Evolutionary conservation across 2,797 vertebrate species (phyloP).

Genomic region (Ctenosaura bakeri): DNA sequence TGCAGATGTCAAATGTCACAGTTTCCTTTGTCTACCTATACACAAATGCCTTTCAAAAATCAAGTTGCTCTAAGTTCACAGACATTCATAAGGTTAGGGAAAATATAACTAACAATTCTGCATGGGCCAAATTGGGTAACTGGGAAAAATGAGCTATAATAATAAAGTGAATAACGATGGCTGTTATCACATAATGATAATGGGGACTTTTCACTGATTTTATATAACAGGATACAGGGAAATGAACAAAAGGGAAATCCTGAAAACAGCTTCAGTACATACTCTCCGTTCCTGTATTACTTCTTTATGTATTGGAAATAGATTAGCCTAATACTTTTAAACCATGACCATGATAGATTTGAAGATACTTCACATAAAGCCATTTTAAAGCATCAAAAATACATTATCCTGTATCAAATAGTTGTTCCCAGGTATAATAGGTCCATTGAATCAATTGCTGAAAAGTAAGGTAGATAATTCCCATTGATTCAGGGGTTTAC

Average conservation of each 20-base stretch:
- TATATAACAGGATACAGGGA: background rate
- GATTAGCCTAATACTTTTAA: background rate
- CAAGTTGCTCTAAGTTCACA: background rate
- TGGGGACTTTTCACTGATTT: too few relatives aligned
- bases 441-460: too few relatives aligned
- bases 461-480: too few relatives aligned
- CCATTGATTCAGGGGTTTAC: too few relatives aligned
- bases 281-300: background rate
- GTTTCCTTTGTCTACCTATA: slow-evolving; percentile 2
- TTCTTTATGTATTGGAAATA: background rate
- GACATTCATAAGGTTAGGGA: background rate
- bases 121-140: background rate
- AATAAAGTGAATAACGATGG: too few relatives aligned
- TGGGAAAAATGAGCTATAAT: too few relatives aligned
- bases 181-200: too few relatives aligned
- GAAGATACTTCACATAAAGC: background rate
- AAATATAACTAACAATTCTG: background rate
- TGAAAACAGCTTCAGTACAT: background rate
- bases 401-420: background rate
- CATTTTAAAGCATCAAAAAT: slow-evolving; percentile 1
- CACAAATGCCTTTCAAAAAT: background rate
- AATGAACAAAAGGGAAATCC: background rate
- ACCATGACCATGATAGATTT: background rate
- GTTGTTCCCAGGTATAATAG: too few relatives aligned
- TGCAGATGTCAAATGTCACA: background rate